These are phyloP conservation scores for Atractosteus spatula DNA, from an alignment of 2,113 vertebrate species.

Conservation along the genomic window DNA sequence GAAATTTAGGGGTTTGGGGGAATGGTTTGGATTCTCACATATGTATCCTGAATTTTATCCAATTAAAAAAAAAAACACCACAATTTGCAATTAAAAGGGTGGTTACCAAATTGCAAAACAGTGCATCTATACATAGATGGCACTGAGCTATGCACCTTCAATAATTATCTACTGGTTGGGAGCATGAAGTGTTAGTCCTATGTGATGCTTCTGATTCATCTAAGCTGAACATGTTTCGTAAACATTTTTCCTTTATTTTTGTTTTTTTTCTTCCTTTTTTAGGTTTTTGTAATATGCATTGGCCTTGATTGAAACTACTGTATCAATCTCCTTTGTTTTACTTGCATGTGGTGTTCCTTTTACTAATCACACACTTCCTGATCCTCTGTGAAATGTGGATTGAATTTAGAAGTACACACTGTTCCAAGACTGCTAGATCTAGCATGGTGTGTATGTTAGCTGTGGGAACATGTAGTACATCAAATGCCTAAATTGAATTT, in stretches of 20 bases:
- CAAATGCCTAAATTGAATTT: conserved; percentile 40
- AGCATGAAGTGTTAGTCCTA: not conserved
- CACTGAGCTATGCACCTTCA: not conserved
- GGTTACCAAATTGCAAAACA: not conserved
- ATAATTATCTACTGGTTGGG: not conserved
- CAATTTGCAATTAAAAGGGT: too few species aligned
- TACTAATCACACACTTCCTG: conserved; percentile 29
- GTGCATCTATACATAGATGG: not conserved
- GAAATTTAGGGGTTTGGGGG: too few species aligned
- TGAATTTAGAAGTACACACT: conserved; percentile 24
- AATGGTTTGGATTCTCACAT: too few species aligned
- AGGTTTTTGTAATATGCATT: not conserved
- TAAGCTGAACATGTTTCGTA: not conserved
- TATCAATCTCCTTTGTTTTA: conserved; percentile 26
- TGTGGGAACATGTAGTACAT: conserved; percentile 24
- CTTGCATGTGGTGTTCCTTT: conserved; percentile 31
- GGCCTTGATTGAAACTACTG: conserved; percentile 18
- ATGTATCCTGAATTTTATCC: too few species aligned
- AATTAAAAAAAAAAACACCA: too few species aligned
- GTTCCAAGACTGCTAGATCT: conserved; percentile 21
- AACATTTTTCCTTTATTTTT: conserved; percentile 11
- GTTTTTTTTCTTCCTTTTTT: conserved; percentile 21
- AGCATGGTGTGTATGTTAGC: conserved; percentile 40
- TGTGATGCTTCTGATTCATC: not conserved
- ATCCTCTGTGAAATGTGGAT: conserved; percentile 28